Conservation (phyloP, 1,140 invertebrate species). For the Coelopa frigida region DNA sequence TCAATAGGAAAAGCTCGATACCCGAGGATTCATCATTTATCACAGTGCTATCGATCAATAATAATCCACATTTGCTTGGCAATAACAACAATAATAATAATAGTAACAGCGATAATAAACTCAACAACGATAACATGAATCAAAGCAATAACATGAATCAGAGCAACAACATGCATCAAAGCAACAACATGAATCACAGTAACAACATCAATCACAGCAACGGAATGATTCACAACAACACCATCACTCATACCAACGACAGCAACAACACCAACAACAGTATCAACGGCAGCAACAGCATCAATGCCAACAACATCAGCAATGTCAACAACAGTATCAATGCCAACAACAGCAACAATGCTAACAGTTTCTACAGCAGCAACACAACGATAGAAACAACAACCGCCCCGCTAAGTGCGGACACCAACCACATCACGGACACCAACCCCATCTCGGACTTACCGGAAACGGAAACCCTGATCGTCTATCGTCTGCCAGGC, state of each 20-base stretch:
- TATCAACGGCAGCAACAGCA: neutral
- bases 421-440: neutral
- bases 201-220: neutral
- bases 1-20: conserved; percentile 41
- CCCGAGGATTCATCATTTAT: conserved; percentile 38
- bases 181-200: neutral
- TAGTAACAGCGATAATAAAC: conserved; percentile 5
- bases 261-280: neutral
- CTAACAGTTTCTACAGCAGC: no score
- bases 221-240: no score
- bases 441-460: conserved; percentile 5
- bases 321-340: no score
- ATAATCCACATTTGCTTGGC: conserved; percentile 23
- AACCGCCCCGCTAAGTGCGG: neutral
- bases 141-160: no score
- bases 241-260: neutral
- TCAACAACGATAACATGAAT: no score
- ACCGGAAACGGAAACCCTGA: conserved; percentile 59
- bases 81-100: conserved; percentile 18
- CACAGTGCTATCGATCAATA: conserved; percentile 36
- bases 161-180: conserved; percentile 1
- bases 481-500: conserved; percentile 75
- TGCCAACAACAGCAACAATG: no score
- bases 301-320: no score
- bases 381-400: neutral